A percentile compares a stretch with the other conserved stretches of the same genome.
Conservation (phyloP, 2,888 invertebrate species). For the Muschampia plurimacula region DNA sequence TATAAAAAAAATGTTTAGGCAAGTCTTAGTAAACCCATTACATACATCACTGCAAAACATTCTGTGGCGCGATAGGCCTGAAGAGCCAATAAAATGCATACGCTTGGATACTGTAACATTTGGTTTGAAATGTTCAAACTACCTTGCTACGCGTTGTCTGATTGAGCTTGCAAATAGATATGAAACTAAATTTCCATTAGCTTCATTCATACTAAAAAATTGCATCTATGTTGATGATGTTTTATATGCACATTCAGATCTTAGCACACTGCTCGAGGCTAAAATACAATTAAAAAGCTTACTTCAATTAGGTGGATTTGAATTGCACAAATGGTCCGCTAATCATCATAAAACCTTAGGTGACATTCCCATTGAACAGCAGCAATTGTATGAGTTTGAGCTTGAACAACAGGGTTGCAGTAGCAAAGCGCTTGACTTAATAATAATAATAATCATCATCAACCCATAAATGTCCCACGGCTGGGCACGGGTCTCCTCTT, state of each 20-base stretch:
- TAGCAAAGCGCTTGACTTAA: not conserved
- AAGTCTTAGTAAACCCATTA: not conserved
- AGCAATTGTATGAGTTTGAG: constrained; percentile 24
- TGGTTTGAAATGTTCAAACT: constrained; percentile 43
- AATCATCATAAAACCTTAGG: not conserved
- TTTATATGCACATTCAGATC: constrained; percentile 19
- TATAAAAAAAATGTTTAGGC: constrained; percentile 46
- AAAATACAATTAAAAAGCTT: constrained; percentile 35
- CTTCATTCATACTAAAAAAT: constrained; percentile 37
- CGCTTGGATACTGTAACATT: constrained; percentile 44
- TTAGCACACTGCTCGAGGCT: constrained; percentile 26
- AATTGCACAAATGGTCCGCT: constrained; percentile 28
- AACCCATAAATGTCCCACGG: no score
- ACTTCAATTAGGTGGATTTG: constrained; percentile 38
- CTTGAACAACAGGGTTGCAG: not conserved
- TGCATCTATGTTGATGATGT: constrained; percentile 41
- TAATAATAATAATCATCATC: not conserved
- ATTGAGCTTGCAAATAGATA: constrained; percentile 38
- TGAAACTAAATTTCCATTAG: constrained; percentile 33
- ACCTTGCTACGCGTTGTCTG: constrained; percentile 43
- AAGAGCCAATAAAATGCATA: constrained; percentile 40
- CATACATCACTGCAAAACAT: constrained; percentile 45
- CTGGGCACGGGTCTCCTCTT: no score
- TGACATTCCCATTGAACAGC: not conserved
- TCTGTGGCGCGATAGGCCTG: constrained; percentile 41